phyloP scores from a whole-genome alignment of 2,888 invertebrate genomes.

The Rotaria magnacalcarata region DNA sequence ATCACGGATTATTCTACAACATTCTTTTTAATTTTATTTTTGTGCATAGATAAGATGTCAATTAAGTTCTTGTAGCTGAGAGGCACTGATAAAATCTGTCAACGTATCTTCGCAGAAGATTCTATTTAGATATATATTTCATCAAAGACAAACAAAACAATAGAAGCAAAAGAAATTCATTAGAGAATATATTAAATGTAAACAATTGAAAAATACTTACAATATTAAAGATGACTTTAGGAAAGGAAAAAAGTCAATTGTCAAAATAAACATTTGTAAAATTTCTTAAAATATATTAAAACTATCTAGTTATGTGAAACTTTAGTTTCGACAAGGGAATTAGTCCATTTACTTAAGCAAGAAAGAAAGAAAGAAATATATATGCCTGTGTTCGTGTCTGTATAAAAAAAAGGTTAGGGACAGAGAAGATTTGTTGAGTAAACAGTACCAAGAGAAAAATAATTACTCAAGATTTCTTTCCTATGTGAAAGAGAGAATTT shows the following conservation, averaged over 20 bases:
- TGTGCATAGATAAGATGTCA: background rate
- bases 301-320: background rate
- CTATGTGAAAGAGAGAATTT: background rate
- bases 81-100: background rate
- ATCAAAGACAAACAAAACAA: background rate
- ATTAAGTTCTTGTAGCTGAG: background rate
- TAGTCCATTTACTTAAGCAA: background rate
- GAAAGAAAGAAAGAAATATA: background rate
- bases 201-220: background rate
- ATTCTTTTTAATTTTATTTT: background rate
- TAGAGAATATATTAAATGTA: background rate
- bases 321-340: too few relatives aligned
- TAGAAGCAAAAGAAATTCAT: too few relatives aligned
- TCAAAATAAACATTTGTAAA: background rate
- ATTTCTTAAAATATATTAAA: background rate
- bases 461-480: background rate
- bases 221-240: background rate
- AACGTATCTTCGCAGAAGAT: background rate
- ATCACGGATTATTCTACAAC: background rate
- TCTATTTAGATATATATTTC: background rate
- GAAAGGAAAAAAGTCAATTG: background rate
- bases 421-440: background rate
- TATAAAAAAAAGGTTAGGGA: background rate
- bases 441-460: background rate
- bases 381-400: background rate